phyloP scores from a whole-genome alignment of 2,888 invertebrate genomes.

The Xestia rhomboidea region DNA sequence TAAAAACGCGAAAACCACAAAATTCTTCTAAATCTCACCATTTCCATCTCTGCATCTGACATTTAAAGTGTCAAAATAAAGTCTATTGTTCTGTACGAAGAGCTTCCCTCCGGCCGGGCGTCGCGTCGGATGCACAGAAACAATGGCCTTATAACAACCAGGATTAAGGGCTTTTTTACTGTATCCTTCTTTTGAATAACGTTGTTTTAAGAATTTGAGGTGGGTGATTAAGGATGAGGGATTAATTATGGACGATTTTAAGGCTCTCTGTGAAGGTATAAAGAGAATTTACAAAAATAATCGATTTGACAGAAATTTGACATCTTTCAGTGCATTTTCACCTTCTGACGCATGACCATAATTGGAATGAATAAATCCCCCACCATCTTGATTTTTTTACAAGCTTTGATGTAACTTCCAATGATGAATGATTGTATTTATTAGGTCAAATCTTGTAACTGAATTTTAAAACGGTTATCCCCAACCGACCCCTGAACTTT shows the following conservation, averaged over 20 bases:
- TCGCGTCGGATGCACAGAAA: conserved; percentile 44
- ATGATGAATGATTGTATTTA: neutral
- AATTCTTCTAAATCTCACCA: conserved; percentile 4
- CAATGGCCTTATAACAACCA: conserved; percentile 51
- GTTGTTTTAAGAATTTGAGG: conserved; percentile 24
- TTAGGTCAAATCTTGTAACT: neutral
- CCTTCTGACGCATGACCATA: neutral
- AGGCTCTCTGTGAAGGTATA: neutral
- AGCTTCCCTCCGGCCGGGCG: conserved; percentile 7
- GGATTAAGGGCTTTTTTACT: conserved; percentile 36
- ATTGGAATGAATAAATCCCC: neutral
- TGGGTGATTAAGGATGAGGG: conserved; percentile 29
- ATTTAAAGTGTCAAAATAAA: conserved; percentile 59
- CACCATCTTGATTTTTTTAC: neutral
- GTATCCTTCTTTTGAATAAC: conserved; percentile 40
- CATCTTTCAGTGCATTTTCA: neutral
- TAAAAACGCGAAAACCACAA: conserved; percentile 21
- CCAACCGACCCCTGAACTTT: neutral
- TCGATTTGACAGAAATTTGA: neutral
- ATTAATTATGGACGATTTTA: conserved; percentile 25
- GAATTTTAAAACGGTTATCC: neutral
- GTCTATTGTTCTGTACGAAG: conserved; percentile 45
- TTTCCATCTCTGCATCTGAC: conserved; percentile 50
- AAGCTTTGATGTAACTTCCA: neutral
- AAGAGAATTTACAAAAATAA: neutral